Percentiles rank a stretch among this genome's conserved stretches.
Conservation (phyloP, 2,888 invertebrate genomes). For the Dicranocentrus wangi region DNA sequence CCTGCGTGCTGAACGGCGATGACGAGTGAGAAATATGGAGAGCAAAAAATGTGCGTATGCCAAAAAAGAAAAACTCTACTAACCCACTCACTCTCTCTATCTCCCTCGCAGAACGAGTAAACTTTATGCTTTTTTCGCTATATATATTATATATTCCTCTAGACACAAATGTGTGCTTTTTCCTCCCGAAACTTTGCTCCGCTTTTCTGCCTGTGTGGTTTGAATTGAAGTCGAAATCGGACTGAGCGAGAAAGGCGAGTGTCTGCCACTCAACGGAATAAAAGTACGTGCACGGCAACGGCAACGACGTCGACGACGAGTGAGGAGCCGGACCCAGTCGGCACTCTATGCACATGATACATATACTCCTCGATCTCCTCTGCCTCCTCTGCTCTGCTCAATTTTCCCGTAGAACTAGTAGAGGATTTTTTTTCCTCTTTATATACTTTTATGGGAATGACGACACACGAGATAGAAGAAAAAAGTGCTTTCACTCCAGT, state of each 20-base stretch:
- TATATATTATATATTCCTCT: constrained; percentile 27
- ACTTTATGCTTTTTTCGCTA: neutral
- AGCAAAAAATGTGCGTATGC: too few relatives aligned
- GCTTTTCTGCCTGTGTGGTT: constrained; percentile 49
- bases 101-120: neutral
- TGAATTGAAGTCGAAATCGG: constrained; percentile 54
- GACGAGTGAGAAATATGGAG: neutral
- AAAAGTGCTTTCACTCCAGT: constrained; percentile 39
- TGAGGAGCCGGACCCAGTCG: constrained; percentile 57
- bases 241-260: constrained; percentile 59
- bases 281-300: too few relatives aligned
- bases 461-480: constrained; percentile 34
- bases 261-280: constrained; percentile 63
- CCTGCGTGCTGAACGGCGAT: too few relatives aligned
- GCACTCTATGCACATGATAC: constrained; percentile 65
- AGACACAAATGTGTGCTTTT: constrained; percentile 54
- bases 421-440: neutral
- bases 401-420: neutral
- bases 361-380: too few relatives aligned
- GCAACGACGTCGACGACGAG: constrained; percentile 60
- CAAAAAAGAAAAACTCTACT: constrained; percentile 19
- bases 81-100: constrained; percentile 34
- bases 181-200: constrained; percentile 23
- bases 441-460: neutral
- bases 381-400: too few relatives aligned